Conservation (phyloP, 1,140 invertebrate species). For the Listronotus oregonensis region DNA sequence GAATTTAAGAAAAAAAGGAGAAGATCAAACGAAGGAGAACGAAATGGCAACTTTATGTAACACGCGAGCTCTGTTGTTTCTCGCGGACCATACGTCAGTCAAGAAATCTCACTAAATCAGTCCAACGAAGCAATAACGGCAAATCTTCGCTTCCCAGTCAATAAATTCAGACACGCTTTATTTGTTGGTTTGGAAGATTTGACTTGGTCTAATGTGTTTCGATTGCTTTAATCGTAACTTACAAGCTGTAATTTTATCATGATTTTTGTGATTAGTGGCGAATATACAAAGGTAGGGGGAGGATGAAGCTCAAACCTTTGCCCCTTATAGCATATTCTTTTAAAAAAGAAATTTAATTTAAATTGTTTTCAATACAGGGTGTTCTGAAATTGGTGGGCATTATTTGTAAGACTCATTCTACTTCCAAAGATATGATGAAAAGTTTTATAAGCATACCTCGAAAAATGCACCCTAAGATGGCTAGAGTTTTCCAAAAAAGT, state of each 20-base stretch:
- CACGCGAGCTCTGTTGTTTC: slow-evolving; percentile 33
- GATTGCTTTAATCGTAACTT: slow-evolving; percentile 23
- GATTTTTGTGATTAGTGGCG: too few relatives aligned
- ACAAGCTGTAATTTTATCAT: not conserved
- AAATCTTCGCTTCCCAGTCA: slow-evolving; percentile 30
- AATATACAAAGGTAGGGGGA: too few relatives aligned
- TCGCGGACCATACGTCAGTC: slow-evolving; percentile 32
- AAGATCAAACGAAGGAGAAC: slow-evolving; percentile 29
- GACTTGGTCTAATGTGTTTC: slow-evolving; percentile 33
- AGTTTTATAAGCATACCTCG: too few relatives aligned
- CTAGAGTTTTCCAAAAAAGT: too few relatives aligned
- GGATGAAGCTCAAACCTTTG: too few relatives aligned
- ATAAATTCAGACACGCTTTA: slow-evolving; percentile 25
- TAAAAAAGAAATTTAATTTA: too few relatives aligned
- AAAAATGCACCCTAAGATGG: too few relatives aligned
- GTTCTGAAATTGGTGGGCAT: too few relatives aligned
- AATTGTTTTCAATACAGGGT: too few relatives aligned
- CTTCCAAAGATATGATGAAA: too few relatives aligned
- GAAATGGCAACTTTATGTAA: slow-evolving; percentile 24
- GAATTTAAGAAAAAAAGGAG: slow-evolving; percentile 23
- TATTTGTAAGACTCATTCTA: too few relatives aligned
- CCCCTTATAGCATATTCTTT: too few relatives aligned
- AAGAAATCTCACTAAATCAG: slow-evolving; percentile 32
- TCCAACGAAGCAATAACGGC: slow-evolving; percentile 25
- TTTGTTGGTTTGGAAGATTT: slow-evolving; percentile 23